Evolutionary conservation across 2,888 invertebrate genomes (phyloP), one percentile per base, ranked within the genome.

Genomic region (Trachelus troglodyta): DNA sequence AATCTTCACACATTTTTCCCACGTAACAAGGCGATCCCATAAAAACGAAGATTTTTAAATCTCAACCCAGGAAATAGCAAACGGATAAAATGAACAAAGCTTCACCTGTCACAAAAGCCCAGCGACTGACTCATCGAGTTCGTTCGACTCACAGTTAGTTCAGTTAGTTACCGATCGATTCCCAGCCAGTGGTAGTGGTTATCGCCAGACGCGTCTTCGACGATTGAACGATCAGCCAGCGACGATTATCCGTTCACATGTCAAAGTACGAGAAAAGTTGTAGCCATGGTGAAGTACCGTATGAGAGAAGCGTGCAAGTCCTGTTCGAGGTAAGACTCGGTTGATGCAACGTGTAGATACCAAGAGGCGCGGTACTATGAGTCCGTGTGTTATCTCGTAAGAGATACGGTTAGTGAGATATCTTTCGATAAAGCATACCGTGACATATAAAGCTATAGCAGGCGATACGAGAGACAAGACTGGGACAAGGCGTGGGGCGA

Each of bases 331-430:
- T 78, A 78, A 77, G 69, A 69, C 69, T 69, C 34, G 76, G 77
- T 68, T 69, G 69, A 76, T 15, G 37, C 23, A 68, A 69, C 78
- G 69, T 76, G 81, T 73, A 69, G 75, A 71, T 79, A 77, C 80
- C 56, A 56, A 82, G 81, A 89, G 86, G 86, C 82, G 87, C 85
- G 87, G 85, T 82, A 82, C 83, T 84, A 83, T 81, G 82, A 84
- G 83, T 84, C 81, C 84, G 80, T 78, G 77, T 83, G 87, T 89
- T 89, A 89, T 89, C 89, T 85, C 80, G 77, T 82, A 82, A 83
- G 82, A 87, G 89, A 89, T 89, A 89, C 82, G 87, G 81, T 56
- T 80, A 6, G 56, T 9, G 85, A 87, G 88, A 89, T 89, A 89
- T 88, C 88, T 85, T 83, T 77, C 82, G 89, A 89, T 89, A 89